Evolutionary conservation across 2,888 invertebrate genomes (phyloP).

Genomic region (Drosophila macrothrix): DNA sequence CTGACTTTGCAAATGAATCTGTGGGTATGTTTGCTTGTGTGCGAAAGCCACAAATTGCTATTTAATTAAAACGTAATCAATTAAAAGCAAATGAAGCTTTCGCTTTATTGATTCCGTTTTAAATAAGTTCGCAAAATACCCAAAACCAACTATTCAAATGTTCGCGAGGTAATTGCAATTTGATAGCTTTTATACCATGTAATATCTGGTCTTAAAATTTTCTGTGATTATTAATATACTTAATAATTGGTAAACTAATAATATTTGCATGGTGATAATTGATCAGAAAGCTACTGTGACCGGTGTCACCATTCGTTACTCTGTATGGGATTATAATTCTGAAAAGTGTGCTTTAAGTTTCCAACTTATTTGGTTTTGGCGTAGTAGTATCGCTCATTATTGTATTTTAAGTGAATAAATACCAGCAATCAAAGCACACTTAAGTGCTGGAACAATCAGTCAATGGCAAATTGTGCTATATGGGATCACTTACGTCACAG

Average conservation of each 20-base stretch:
- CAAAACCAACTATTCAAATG: background rate
- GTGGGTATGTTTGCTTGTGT: constrained; percentile 1
- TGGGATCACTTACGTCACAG: constrained; percentile 27
- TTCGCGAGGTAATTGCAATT: background rate
- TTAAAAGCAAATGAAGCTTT: constrained; percentile 41
- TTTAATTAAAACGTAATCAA: constrained; percentile 69
- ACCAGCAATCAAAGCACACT: background rate
- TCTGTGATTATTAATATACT: background rate
- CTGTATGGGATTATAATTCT: background rate
- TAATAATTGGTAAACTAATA: background rate
- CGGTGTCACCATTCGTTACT: background rate
- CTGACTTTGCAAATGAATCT: constrained; percentile 25
- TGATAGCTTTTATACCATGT: background rate
- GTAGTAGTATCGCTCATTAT: background rate
- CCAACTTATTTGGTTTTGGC: background rate
- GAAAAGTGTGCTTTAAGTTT: background rate
- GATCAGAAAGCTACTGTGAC: background rate
- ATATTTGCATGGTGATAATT: background rate
- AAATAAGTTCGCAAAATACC: constrained; percentile 5
- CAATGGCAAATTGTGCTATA: constrained; percentile 30
- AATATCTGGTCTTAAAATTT: background rate
- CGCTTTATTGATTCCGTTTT: constrained; percentile 47
- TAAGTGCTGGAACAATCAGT: constrained; percentile 27
- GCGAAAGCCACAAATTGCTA: constrained; percentile 39
- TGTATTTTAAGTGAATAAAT: background rate